Conservation (phyloP, 2,888 invertebrate genomes). For the Ophioninae sp. region DNA sequence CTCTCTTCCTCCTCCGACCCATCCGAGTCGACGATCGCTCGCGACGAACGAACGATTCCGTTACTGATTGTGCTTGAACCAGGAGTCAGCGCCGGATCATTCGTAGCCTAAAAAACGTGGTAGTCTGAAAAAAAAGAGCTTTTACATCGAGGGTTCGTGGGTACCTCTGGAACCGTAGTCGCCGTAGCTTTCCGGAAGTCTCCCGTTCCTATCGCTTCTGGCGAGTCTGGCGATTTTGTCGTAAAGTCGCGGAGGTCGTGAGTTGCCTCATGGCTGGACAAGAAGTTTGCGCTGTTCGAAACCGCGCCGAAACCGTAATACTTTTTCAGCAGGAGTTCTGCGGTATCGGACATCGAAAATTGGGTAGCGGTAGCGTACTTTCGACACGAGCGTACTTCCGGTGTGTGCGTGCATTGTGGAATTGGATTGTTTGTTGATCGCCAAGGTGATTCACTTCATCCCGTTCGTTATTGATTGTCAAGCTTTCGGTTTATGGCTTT, state of each 20-base stretch:
- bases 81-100: conserved; percentile 41
- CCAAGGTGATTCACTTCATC: conserved; percentile 49
- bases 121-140: background rate
- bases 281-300: conserved; percentile 45
- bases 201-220: conserved; percentile 44
- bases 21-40: conserved; percentile 55
- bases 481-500: background rate
- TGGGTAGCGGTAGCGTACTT: background rate
- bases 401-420: conserved; percentile 21
- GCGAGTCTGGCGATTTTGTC: conserved; percentile 54
- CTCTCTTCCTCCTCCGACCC: conserved; percentile 46
- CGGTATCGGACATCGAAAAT: conserved; percentile 66
- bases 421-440: conserved; percentile 56
- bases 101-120: conserved; percentile 17
- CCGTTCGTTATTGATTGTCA: conserved; percentile 43
- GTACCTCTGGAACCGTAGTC: conserved; percentile 44
- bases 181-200: conserved; percentile 29
- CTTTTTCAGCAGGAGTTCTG: conserved; percentile 65
- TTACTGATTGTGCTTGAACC: conserved; percentile 33
- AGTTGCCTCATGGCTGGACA: conserved; percentile 65
- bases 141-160: background rate
- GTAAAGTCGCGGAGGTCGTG: conserved; percentile 47
- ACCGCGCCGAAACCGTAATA: conserved; percentile 70
- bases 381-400: background rate
- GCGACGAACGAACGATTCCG: conserved; percentile 53